These are phyloP conservation scores for Andrena trimmerana DNA, from an alignment of 2,888 invertebrate species.

Conservation along the genomic window DNA sequence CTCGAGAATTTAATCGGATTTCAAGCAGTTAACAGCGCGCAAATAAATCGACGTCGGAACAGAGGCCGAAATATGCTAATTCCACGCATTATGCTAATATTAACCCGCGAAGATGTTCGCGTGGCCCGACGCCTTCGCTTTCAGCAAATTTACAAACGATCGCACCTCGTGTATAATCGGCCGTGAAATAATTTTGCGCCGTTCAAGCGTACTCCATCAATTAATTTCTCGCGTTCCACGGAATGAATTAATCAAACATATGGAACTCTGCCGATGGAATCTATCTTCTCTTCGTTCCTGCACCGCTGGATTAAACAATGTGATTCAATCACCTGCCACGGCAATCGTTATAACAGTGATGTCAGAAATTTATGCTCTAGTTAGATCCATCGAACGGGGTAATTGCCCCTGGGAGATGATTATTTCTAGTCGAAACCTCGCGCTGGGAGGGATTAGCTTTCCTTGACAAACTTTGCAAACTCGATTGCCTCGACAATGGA, in stretches of 20 bases:
- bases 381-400: no score
- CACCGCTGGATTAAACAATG: neutral
- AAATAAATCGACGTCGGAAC: constrained; percentile 30
- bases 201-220: constrained; percentile 22
- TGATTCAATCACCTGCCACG: neutral
- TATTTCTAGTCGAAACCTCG: no score
- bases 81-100: constrained; percentile 46
- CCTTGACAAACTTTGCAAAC: no score
- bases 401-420: no score
- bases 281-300: neutral
- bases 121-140: constrained; percentile 21
- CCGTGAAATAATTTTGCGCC: constrained; percentile 10
- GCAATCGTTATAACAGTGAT: no score
- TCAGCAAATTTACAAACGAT: constrained; percentile 23
- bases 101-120: constrained; percentile 19
- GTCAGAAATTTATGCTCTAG: no score
- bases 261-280: neutral
- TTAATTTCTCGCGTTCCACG: constrained; percentile 19
- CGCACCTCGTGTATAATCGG: constrained; percentile 16
- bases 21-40: neutral
- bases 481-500: no score
- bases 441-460: no score
- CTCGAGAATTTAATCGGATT: constrained; percentile 13
- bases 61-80: constrained; percentile 40
- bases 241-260: constrained; percentile 14